Evolutionary conservation across 2,797 vertebrate genomes (phyloP).

Genomic region (Tolypeutes matacus): DNA sequence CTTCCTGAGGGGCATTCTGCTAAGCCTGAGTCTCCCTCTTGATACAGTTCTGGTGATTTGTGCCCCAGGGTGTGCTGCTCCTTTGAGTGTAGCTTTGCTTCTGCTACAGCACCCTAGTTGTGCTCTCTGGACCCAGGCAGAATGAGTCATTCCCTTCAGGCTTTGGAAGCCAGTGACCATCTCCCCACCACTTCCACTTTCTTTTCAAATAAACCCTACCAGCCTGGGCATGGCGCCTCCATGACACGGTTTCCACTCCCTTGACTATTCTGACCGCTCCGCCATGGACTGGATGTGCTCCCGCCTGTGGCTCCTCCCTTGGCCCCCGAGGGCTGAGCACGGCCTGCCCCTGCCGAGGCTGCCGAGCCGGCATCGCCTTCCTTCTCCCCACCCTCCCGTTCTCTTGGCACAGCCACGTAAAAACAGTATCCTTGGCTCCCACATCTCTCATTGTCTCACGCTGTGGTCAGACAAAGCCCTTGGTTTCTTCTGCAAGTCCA

Average conservation of each 20-base stretch:
- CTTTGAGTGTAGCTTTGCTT: neutral
- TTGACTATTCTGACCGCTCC: accelerated
- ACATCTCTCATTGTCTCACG: accelerated
- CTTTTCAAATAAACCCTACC: neutral
- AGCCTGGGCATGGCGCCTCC: accelerated
- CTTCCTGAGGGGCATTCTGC: neutral
- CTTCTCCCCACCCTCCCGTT: neutral
- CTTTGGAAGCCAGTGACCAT: neutral
- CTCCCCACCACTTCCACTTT: neutral
- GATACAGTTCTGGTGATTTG: neutral
- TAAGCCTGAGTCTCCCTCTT: neutral
- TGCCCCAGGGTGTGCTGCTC: neutral
- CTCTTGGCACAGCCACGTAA: neutral
- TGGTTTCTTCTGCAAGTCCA: neutral
- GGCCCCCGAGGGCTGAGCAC: neutral
- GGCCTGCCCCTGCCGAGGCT: neutral
- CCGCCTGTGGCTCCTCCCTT: neutral
- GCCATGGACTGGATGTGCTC: accelerated
- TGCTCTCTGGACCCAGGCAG: neutral
- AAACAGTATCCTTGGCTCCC: neutral
- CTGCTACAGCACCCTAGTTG: neutral
- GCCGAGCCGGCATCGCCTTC: neutral
- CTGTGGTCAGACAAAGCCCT: neutral
- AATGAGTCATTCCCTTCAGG: neutral
- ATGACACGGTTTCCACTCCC: accelerated